Conservation (phyloP, 2,888 invertebrate genomes). For the Xestia sexstrigata region DNA sequence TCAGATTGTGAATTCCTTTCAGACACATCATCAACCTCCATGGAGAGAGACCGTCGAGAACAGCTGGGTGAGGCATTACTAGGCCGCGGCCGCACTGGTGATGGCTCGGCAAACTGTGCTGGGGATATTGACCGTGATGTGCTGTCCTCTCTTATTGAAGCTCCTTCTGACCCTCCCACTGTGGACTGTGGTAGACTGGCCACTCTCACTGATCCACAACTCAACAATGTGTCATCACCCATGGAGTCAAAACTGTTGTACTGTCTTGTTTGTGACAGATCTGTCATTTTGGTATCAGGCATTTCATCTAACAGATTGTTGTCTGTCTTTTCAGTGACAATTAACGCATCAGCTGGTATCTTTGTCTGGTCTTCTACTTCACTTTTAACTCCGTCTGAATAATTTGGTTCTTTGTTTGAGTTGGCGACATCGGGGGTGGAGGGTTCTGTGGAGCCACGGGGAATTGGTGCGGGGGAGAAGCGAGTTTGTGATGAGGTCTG, state of each 20-base stretch:
- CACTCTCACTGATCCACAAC: conserved; percentile 87
- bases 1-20: conserved; percentile 87
- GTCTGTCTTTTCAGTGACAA: conserved; percentile 88
- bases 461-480: conserved; percentile 75
- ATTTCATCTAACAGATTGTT: conserved; percentile 88
- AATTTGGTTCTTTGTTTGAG: conserved; percentile 84
- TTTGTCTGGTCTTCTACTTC: conserved; percentile 82
- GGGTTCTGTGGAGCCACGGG: conserved; percentile 79
- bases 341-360: conserved; percentile 86
- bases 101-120: conserved; percentile 87
- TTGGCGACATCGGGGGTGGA: conserved; percentile 79
- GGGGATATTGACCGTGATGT: conserved; percentile 87
- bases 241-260: conserved; percentile 89
- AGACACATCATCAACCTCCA: conserved; percentile 88
- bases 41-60: conserved; percentile 86
- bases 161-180: conserved; percentile 81
- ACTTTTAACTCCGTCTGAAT: conserved; percentile 82
- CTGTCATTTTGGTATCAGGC: conserved; percentile 89
- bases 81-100: conserved; percentile 82
- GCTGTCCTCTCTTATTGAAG: conserved; percentile 83
- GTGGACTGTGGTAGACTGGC: conserved; percentile 83
- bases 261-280: conserved; percentile 87
- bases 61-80: conserved; percentile 87
- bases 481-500: conserved; percentile 72
- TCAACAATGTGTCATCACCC: conserved; percentile 86